A percentile compares a stretch with the other conserved stretches of the same genome.
Evolutionary conservation across 30 jellyfish, hydroid and myxozoan genomes (phyloP).

Genomic region (Cassiopea xamachana): DNA sequence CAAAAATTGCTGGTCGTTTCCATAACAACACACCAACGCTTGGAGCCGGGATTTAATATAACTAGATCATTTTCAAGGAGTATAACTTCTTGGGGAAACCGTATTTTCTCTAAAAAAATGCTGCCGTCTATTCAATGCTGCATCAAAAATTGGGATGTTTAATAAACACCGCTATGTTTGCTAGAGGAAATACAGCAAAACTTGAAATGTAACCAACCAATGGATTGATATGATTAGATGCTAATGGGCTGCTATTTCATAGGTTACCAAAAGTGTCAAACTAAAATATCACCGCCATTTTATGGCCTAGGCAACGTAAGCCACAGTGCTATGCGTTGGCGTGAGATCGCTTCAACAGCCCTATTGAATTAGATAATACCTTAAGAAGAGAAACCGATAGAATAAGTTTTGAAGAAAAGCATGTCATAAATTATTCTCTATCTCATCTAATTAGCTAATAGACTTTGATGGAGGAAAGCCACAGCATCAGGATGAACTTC

Average conservation of each 20-base stretch:
- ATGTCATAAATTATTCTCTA: too few relatives aligned
- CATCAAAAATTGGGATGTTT: too few relatives aligned
- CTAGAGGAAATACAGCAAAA: neutral
- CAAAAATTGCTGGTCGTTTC: neutral
- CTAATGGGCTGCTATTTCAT: neutral
- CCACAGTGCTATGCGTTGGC: neutral
- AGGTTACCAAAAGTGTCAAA: neutral
- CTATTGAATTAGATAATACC: neutral
- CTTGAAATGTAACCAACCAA: neutral
- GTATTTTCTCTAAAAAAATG: too few relatives aligned
- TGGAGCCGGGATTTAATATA: neutral
- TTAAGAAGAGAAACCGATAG: too few relatives aligned
- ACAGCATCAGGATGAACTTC: too few relatives aligned
- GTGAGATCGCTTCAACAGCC: conserved; percentile 1
- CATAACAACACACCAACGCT: neutral
- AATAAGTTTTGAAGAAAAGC: too few relatives aligned
- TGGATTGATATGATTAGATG: neutral
- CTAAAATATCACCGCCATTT: neutral
- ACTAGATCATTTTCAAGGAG: neutral
- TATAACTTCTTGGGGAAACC: neutral
- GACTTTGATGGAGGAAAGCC: too few relatives aligned
- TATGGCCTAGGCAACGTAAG: conserved; percentile 11
- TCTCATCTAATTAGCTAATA: too few relatives aligned
- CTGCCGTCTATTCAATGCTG: too few relatives aligned
- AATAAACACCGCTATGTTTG: too few relatives aligned